Evolutionary conservation across 2,797 vertebrate genomes (phyloP), one percentile per base, ranked within the genome.

Genomic region (Mallotus villosus): DNA sequence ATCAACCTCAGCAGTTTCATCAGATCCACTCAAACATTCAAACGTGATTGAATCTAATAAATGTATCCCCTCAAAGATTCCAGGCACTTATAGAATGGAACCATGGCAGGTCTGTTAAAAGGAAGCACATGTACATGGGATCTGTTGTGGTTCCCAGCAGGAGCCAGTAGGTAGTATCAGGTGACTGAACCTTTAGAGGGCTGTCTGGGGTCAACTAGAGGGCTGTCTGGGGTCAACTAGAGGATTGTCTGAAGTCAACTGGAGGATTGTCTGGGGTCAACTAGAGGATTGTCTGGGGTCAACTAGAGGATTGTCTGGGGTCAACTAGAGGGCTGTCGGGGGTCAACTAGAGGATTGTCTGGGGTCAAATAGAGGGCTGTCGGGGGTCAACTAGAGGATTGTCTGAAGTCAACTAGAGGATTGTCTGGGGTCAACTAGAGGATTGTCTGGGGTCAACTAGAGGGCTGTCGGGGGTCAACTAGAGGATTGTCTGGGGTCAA

Each of bases 1-100:
- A 89, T 68, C 22, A 60, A 25, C 77, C 68, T 73, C 74, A 84
- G 79, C 80, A 79, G 81, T 84, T 86, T 81, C 82, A 71, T 76
- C 82, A 79, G 72, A 73, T 83, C 66, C 76, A 68, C 64, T 64
- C 77, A 84, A 89, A 90, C 87, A 90, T 90, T 92, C 88, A 90
- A 84, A 87, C 86, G 6, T 67, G 70, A 82, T 82, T 68, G 74
- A 72, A 86, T 83, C 73, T 8, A 79, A 86, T 77, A 77, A 60
- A 71, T 73, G 22, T 8, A 67, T 78, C 77, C 74, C 57, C 61
- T 78, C 29, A 75, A 77, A 78, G 57, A 74, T 78, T 82, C 34
- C 78, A 89, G 91, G 86, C 89, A 91, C 88, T 89, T 90, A 72
- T 76, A 81, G 74, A 81, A 80, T 76, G 79, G 17, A 76, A 78